Percentiles rank a stretch among this genome's conserved stretches.
Conservation (phyloP, 2,113 vertebrate genomes). For the chimpanzee (Pan troglodytes) region NHGRI_mPanTro3-v2.1_pri NC_072412.2:62580001-62580500, state of each 20-base stretch:
- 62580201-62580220: constrained; percentile 40
- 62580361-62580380: not conserved
- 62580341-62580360: constrained; percentile 31
- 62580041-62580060: not conserved
- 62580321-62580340: not conserved
- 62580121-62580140: constrained; percentile 57
- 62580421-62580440: not conserved
- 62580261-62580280: constrained; percentile 4
- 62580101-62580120: not conserved
- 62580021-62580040: not conserved
- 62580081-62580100: constrained; percentile 9
- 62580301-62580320: not conserved
- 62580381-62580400: constrained; percentile 45
- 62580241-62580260: constrained; percentile 49
- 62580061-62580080: not conserved
- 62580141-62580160: constrained; percentile 56
- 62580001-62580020: not conserved
- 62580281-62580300: constrained; percentile 32
- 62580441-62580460: not conserved
- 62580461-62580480: not conserved
- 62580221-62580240: constrained; percentile 57
- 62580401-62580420: not conserved
- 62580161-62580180: constrained; percentile 50
- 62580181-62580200: constrained; percentile 64
- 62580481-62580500: not conserved